Evolutionary conservation across 2,113 vertebrate species (phyloP).

Genomic region (pig (Sus scrofa)): T2T-Sscrofa CM000826.6:131843001-131843500

Average conservation of each 20-base stretch:
- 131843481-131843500: background rate
- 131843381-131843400: constrained; percentile 5
- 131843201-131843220: constrained; percentile 68
- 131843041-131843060: constrained; percentile 65
- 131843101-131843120: constrained; percentile 44
- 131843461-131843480: background rate
- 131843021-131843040: constrained; percentile 58
- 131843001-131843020: constrained; percentile 63
- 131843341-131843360: background rate
- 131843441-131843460: background rate
- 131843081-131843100: constrained; percentile 25
- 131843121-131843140: constrained; percentile 70
- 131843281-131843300: constrained; percentile 32
- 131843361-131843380: background rate
- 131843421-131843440: background rate
- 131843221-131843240: constrained; percentile 67
- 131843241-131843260: constrained; percentile 54
- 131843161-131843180: constrained; percentile 80
- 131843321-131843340: background rate
- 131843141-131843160: constrained; percentile 78
- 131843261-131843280: constrained; percentile 22
- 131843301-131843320: background rate
- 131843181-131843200: constrained; percentile 78
- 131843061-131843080: constrained; percentile 53
- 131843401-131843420: background rate